Evolutionary conservation across 92 coral and sea anemone genomes (phyloP).

Genomic region (Scolanthus callimorphus): DNA sequence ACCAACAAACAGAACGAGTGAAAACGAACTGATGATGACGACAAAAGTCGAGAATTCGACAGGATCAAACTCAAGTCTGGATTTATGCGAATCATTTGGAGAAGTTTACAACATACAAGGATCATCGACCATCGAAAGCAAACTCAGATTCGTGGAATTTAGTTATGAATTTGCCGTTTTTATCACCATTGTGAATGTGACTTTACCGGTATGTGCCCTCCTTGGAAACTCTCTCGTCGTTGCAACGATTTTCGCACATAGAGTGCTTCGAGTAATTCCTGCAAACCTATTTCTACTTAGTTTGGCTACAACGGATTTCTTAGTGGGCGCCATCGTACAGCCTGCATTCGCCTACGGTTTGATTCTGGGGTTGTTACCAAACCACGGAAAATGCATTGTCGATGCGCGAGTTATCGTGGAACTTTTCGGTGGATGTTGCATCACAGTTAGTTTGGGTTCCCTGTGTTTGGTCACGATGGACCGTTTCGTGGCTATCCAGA

Average conservation of each 20-base stretch:
- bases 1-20: too few species aligned
- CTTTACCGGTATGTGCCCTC: conserved; percentile 1
- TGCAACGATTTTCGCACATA: not conserved
- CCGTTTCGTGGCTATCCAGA: conserved; percentile 10
- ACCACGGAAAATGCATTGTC: conserved; percentile 1
- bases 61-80: too few species aligned
- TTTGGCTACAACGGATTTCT: conserved; percentile 13
- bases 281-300: conserved; percentile 15
- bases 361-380: not conserved
- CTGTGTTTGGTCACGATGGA: conserved; percentile 15
- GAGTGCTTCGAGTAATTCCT: conserved; percentile 21
- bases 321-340: conserved; percentile 15
- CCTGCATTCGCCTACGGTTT: conserved; percentile 12
- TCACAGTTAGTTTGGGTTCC: conserved; percentile 15
- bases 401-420: conserved; percentile 18
- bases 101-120: conserved; percentile 16
- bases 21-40: too few species aligned
- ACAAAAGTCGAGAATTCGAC: too few species aligned
- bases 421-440: conserved; percentile 8
- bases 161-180: conserved; percentile 5
- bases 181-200: conserved; percentile 7
- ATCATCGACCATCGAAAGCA: conserved; percentile 24
- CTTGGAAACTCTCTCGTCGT: conserved; percentile 5
- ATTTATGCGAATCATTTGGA: conserved; percentile 10
- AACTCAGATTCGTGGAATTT: conserved; percentile 17